Percentiles rank a stretch among this genome's conserved stretches.
Conservation (phyloP, 2,797 vertebrate species). For the Acanthornis magna region DNA sequence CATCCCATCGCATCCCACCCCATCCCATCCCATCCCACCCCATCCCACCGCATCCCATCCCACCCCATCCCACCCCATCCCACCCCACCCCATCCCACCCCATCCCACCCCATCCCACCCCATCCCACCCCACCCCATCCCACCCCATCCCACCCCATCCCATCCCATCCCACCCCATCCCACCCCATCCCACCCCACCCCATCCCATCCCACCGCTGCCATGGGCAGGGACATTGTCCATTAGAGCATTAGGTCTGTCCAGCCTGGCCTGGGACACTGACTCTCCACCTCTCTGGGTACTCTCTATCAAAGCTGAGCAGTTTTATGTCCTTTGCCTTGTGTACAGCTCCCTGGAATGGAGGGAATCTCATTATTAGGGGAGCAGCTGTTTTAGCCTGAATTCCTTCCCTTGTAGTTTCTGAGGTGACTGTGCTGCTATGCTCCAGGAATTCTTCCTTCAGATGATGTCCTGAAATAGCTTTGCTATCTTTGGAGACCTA, state of each 20-base stretch:
- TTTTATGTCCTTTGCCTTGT: not conserved
- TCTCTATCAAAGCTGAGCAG: not conserved
- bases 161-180: too few relatives aligned
- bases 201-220: not conserved
- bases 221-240: not conserved
- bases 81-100: not conserved
- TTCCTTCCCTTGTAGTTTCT: not conserved
- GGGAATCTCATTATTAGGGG: not conserved
- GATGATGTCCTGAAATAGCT: not conserved
- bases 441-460: not conserved
- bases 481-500: not conserved
- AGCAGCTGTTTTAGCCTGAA: not conserved
- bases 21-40: too few relatives aligned
- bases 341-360: accelerated
- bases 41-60: accelerated
- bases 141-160: too few relatives aligned
- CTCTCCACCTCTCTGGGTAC: not conserved
- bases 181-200: too few relatives aligned
- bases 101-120: too few relatives aligned
- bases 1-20: too few relatives aligned
- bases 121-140: too few relatives aligned
- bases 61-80: not conserved
- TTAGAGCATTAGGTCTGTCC: not conserved
- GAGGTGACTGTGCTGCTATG: not conserved
- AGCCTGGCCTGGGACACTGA: accelerated